Evolutionary conservation across 1,140 invertebrate species (phyloP).

Genomic region (Heliconius melpomene): DNA sequence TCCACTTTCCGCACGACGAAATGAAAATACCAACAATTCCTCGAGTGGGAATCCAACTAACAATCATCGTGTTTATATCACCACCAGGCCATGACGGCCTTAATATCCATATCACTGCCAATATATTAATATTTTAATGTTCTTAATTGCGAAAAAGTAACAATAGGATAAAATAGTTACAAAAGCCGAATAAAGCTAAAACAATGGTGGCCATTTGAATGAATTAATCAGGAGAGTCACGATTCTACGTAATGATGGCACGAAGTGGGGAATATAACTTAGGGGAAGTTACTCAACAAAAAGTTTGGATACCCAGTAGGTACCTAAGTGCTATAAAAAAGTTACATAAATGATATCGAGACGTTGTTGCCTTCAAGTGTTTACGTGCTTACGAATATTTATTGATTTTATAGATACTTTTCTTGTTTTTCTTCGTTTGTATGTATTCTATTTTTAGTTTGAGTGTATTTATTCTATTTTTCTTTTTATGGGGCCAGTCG

Average conservation of each 20-base stretch:
- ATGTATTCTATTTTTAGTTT: too few species aligned
- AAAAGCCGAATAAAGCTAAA: neutral
- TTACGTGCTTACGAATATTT: conserved; percentile 17
- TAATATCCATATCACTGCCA: neutral
- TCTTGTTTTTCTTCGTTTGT: too few species aligned
- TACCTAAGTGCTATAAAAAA: neutral
- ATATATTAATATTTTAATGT: neutral
- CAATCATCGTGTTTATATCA: too few species aligned
- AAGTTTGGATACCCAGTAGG: neutral
- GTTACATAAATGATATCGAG: conserved; percentile 2
- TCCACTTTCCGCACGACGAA: too few species aligned
- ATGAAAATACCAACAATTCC: too few species aligned
- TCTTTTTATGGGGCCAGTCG: too few species aligned
- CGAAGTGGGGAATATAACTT: neutral
- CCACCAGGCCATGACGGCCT: too few species aligned
- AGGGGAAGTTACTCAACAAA: neutral
- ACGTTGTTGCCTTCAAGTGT: neutral
- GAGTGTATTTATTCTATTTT: too few species aligned
- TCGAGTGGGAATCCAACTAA: too few species aligned
- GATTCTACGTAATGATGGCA: conserved; percentile 1
- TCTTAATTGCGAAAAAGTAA: neutral
- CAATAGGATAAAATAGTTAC: neutral
- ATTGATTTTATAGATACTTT: neutral
- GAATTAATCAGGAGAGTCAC: neutral
- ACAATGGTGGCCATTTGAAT: neutral